phyloP scores from a whole-genome alignment of 2,797 vertebrate species.

The Delichon dasypus region DNA sequence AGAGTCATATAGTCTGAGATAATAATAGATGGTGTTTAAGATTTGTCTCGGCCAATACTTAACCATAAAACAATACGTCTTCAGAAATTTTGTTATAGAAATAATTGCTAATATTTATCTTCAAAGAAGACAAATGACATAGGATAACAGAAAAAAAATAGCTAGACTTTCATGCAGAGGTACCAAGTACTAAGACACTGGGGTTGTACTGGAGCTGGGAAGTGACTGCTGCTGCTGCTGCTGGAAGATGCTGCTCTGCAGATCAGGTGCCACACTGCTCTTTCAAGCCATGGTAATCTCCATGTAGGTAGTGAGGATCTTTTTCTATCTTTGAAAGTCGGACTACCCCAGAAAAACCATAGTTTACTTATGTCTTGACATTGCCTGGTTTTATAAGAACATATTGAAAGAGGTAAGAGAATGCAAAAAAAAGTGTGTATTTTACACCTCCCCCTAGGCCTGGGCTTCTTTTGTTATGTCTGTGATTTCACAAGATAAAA shows the following conservation, averaged over 20 bases:
- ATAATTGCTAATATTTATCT: not conserved
- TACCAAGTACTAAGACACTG: not conserved
- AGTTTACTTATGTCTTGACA: not conserved
- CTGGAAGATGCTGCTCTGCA: not conserved
- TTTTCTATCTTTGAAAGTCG: not conserved
- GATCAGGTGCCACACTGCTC: not conserved
- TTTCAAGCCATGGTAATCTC: not conserved
- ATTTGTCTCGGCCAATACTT: not conserved
- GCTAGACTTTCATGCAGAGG: not conserved
- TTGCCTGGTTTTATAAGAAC: not conserved
- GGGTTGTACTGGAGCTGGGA: not conserved
- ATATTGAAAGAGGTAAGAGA: not conserved
- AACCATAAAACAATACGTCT: not conserved
- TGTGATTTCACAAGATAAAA: not conserved
- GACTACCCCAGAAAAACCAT: not conserved
- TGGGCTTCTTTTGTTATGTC: fast-evolving
- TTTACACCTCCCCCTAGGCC: not conserved
- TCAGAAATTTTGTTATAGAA: not conserved
- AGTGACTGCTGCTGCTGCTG: not conserved
- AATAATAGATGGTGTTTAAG: not conserved
- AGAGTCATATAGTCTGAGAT: not conserved
- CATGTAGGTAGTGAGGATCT: not conserved
- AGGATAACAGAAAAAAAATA: not conserved
- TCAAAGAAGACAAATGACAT: not conserved
- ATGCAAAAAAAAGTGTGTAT: not conserved